phyloP scores from a whole-genome alignment of 2,888 invertebrate genomes.

The Leptinotarsa rubiginosa region DNA sequence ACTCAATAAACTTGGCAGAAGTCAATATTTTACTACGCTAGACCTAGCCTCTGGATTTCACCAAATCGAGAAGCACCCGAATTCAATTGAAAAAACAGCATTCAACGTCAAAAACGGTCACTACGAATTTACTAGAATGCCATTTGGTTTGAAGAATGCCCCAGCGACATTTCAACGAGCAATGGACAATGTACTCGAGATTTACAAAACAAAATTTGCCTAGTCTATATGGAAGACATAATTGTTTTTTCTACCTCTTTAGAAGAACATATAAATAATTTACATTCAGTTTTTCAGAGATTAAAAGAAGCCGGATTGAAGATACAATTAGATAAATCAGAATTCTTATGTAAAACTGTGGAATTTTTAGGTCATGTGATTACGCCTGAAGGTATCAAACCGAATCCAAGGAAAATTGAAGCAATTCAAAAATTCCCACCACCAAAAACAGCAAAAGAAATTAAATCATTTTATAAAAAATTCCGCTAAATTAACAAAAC shows the following conservation, averaged over 20 bases:
- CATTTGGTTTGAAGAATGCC: conserved; percentile 41
- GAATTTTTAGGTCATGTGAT: conserved; percentile 34
- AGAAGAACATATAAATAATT: conserved; percentile 2
- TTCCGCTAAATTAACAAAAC: conserved; percentile 42
- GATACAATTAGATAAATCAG: too few species aligned
- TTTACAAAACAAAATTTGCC: conserved; percentile 53
- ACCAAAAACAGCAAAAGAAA: conserved; percentile 22
- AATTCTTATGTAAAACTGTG: too few species aligned
- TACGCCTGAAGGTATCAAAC: conserved; percentile 33
- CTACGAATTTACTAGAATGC: conserved; percentile 29
- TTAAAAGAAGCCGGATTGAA: too few species aligned
- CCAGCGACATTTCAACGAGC: conserved; percentile 36
- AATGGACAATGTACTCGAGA: conserved; percentile 39
- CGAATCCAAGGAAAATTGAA: too few species aligned
- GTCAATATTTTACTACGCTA: conserved; percentile 25
- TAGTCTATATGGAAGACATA: conserved; percentile 16
- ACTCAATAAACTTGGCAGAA: conserved; percentile 26
- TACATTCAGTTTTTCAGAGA: too few species aligned
- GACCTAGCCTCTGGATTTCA: conserved; percentile 34
- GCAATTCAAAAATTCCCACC: conserved; percentile 24
- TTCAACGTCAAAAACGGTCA: conserved; percentile 34
- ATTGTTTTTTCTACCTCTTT: conserved; percentile 4
- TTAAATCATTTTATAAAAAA: conserved; percentile 45
- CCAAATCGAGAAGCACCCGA: conserved; percentile 37
- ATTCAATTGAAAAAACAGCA: conserved; percentile 32